Base-by-base conservation (phyloP, 2,113 vertebrate species). In the Indri indri region DNA sequence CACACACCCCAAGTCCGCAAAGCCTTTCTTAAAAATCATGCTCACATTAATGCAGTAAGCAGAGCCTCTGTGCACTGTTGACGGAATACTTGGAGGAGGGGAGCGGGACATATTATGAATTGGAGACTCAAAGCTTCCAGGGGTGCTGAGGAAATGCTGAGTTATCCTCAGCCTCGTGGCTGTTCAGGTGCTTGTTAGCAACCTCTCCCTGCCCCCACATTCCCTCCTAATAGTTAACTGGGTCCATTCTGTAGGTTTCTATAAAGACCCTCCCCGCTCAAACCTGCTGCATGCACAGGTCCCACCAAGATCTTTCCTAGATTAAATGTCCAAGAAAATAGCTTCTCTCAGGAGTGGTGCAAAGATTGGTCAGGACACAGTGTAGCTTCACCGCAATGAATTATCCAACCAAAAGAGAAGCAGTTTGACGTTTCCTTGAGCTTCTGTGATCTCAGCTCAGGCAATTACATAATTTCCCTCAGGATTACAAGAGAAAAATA, bases 401-500 rank as follows among this genome's bases (percentile, higher is more conserved):
- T 16, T 12, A 52, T n/a, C 40, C 30, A 94, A 63, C 32, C 70
- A 11, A 79, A n/a, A 25, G 7, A 85, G 57, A 74, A 68, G 11
- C 30, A 71, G 10, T 42, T 52, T 22, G 47, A 57, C 57, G 37
- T 37, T 92, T 57, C 34, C 37, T 50, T 54, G 47, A 65, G 40
- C 13, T 40, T 85, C 70, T 42, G 0, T 4, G 32, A 45, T 40
- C 30, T 52, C 45, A 30, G 8, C 68, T 61, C 57, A 91, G 27
- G 13, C 50, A 91, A 40, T 5, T 7, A 9, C 2, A 32, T 54
- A 13, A 68, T 42, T 89, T 91, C 82, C 50, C 45, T 27, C 37
- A 80, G 83, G 82, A 82, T 68, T 32, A 63, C 4, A 66, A 27
- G 59, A 96, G n/a, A 71, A 88, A 90, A 92, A 82, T 16, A 37